Evolutionary conservation across 2,113 vertebrate species (phyloP), one percentile per base, ranked within the genome.

Genomic region (Tupaia chinensis): DNA sequence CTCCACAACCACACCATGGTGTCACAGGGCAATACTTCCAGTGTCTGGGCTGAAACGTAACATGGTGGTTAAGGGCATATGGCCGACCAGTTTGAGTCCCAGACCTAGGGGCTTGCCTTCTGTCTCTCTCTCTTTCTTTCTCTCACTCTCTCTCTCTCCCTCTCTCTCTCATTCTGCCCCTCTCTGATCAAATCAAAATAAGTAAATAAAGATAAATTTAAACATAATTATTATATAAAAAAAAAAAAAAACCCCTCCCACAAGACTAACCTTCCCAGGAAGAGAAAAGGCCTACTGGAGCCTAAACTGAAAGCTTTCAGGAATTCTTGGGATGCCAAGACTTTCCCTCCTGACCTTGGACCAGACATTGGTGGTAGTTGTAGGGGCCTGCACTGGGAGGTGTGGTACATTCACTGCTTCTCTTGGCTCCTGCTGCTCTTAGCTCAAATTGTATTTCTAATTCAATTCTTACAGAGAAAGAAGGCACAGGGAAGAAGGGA

Each of bases 401-500:
- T n/a, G 29, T 5, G 9, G 61, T 54, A 61, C 17, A 58, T 56
- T 27, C 2, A n/a, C 6, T 32, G 22, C 25, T 34, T 78, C 22
- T 86, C 27, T 77, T 81, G 94, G 78, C 53, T 86, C 54, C 69
- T 78, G 60, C 87, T 89, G 78, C 79, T 93, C n/a, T 83, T 76
- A 89, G 93, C 70, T 89, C 22, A 56, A 91, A 95, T 66, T 10
- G 32, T 60, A 89, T 63, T 44, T 94, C 86, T 70, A 85, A 86
- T 58, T 89, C 5, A 17, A 87, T 87, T 88, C 83, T 93, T 92
- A 32, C 79, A 96, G 61, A 66, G 15, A 60, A 86, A 65, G 60
- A 78, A 94, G 73, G 60, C 15, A 8, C 83, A 70, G 22, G 83
- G 89, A 94, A 83, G 77, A 96, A 97, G 68, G 70, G 89, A 91